These are phyloP conservation scores for Neopelma chrysocephalum DNA, from an alignment of 2,797 vertebrate species.

Conservation along the genomic window DNA sequence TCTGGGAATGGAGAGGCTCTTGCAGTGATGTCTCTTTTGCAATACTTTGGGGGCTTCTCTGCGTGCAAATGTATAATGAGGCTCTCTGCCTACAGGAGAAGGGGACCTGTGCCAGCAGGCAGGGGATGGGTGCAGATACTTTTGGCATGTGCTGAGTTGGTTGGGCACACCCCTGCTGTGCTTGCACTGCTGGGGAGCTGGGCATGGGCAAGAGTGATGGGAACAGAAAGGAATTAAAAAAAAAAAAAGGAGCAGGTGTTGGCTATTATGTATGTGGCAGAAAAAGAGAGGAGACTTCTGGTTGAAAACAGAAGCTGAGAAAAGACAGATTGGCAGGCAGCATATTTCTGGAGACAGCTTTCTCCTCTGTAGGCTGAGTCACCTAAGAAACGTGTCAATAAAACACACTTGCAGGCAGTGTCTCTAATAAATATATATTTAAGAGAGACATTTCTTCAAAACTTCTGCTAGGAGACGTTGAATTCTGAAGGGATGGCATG, in stretches of 20 bases:
- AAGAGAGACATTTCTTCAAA: conserved; percentile 50
- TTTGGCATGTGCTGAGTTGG: neutral
- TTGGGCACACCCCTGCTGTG: neutral
- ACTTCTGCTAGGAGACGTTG: conserved; percentile 36
- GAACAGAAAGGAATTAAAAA: neutral
- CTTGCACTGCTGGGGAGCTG: neutral
- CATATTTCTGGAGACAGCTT: conserved; percentile 64
- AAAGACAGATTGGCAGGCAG: conserved; percentile 57
- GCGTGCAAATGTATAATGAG: neutral
- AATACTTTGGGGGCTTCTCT: neutral
- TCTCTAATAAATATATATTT: conserved; percentile 66
- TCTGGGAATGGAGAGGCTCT: neutral
- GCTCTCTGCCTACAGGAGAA: neutral
- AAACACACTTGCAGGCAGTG: conserved; percentile 1
- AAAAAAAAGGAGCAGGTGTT: neutral
- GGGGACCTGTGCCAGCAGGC: neutral
- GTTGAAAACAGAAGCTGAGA: conserved; percentile 41
- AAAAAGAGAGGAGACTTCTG: conserved; percentile 24
- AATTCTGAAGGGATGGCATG: conserved; percentile 47
- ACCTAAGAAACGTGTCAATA: conserved; percentile 54
- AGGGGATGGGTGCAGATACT: neutral
- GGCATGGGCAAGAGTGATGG: neutral
- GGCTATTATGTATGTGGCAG: neutral
- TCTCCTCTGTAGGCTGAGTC: conserved; percentile 39
- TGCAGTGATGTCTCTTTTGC: neutral